Evolutionary conservation across 2,888 invertebrate species (phyloP), one percentile per base, ranked within the genome.

Genomic region (Liopterus haemorrhoidalis): DNA sequence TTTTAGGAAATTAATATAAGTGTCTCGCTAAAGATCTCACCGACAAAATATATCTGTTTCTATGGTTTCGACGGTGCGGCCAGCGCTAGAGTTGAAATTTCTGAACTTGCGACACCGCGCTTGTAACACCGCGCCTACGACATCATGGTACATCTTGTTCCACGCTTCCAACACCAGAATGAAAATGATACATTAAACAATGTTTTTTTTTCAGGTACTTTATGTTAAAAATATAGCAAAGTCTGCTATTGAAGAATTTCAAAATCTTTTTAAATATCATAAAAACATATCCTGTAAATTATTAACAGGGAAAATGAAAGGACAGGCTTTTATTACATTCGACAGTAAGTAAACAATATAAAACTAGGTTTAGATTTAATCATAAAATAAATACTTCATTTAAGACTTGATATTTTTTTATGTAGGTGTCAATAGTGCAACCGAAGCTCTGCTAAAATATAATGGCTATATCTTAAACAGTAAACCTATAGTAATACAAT

Each of bases 291-390:
- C 50, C 4, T 63, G 64, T 46, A 62, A 68, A 40, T 52, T 76
- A 24, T 68, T 77, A 70, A 64, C 65, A 0, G 78, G 77, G 1
- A 68, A 70, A 45, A 75, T 77, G 76, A 67, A 69, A 48, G 78
- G 78, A 5, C 77, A 78, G 55, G 78, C 76, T 0, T 78, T 78
- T 63, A 68, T 75, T 2, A 65, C 69, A 22, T 75, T 78, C 54
- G 61, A 65, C 58, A 63, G 78, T 78, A 63, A 58, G 58, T 53
- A 22, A 33, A 25, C 27, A 33, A 20, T 44, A 21, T 12, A 27
- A 22, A 37, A 39, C 32, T 21, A 41, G 16, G 41, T 25, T 16
- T 41, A 24, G 24, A 22, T 31, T 19, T 35, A 12, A 8, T 22
- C 40, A 47, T 20, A 25, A 20, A 20, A 47, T 49, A 22, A 14